These are phyloP conservation scores for Therioaphis trifolii DNA, from an alignment of 2,888 invertebrate species.

Conservation along the genomic window DNA sequence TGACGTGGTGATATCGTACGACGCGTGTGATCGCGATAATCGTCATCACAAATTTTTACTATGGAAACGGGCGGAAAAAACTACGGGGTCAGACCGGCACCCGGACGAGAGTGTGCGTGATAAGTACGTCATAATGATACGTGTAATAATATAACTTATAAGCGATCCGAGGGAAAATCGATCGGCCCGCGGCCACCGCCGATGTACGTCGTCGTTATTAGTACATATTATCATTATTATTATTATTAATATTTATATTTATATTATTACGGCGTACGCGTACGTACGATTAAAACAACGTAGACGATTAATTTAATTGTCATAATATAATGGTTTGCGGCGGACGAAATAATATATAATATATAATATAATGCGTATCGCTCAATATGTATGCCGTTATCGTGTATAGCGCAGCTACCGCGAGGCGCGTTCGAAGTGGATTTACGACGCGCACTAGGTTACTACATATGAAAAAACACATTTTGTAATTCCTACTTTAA, in stretches of 20 bases:
- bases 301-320: neutral
- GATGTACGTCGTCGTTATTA: neutral
- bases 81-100: neutral
- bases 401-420: neutral
- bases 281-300: too few species aligned
- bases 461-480: too few species aligned
- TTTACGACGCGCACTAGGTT: too few species aligned
- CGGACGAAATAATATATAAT: neutral
- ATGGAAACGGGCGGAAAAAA: neutral
- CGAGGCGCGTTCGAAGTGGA: too few species aligned
- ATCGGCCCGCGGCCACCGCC: neutral
- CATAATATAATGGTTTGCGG: neutral
- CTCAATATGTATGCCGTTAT: neutral
- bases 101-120: neutral
- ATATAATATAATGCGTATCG: neutral
- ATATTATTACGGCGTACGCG: too few species aligned
- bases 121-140: too few species aligned
- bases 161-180: neutral
- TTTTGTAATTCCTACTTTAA: too few species aligned
- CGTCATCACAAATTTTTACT: too few species aligned
- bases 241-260: neutral
- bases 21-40: too few species aligned
- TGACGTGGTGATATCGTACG: too few species aligned
- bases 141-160: too few species aligned
- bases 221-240: conserved; percentile 9